These are phyloP conservation scores for Amazona vittata DNA, from an alignment of 2,113 vertebrate species.

Conservation along the genomic window DNA sequence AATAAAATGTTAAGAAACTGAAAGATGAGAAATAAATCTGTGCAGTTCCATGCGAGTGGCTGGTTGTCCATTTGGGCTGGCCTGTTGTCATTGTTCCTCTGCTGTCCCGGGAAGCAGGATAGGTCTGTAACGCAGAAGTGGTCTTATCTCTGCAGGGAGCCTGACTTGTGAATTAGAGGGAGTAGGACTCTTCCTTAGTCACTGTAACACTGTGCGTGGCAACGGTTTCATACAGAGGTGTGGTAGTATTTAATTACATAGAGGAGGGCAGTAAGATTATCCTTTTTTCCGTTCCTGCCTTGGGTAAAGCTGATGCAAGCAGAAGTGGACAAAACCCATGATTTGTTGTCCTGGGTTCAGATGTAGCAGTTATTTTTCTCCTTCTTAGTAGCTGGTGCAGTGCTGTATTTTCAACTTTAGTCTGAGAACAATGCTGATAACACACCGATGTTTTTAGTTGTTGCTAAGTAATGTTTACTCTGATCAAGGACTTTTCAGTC, in stretches of 20 bases:
- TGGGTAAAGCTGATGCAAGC: background rate
- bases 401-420: too few species aligned
- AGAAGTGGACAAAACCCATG: background rate
- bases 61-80: background rate
- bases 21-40: background rate
- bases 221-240: accelerated
- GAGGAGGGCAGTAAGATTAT: background rate
- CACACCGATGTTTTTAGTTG: too few species aligned
- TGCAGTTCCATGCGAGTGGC: background rate
- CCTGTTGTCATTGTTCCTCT: background rate
- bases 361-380: background rate
- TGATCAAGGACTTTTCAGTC: too few species aligned
- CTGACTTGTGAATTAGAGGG: too few species aligned
- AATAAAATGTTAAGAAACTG: background rate
- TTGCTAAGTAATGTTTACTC: too few species aligned
- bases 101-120: background rate
- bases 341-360: background rate
- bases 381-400: too few species aligned
- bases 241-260: background rate
- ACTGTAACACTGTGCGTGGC: background rate
- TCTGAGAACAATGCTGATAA: too few species aligned
- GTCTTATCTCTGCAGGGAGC: too few species aligned
- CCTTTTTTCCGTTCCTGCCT: background rate
- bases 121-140: too few species aligned
- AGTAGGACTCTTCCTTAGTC: background rate